Evolutionary conservation across 2,797 vertebrate genomes (phyloP), one percentile per base, ranked within the genome.

Genomic region (Triplophysa bombifrons): DNA sequence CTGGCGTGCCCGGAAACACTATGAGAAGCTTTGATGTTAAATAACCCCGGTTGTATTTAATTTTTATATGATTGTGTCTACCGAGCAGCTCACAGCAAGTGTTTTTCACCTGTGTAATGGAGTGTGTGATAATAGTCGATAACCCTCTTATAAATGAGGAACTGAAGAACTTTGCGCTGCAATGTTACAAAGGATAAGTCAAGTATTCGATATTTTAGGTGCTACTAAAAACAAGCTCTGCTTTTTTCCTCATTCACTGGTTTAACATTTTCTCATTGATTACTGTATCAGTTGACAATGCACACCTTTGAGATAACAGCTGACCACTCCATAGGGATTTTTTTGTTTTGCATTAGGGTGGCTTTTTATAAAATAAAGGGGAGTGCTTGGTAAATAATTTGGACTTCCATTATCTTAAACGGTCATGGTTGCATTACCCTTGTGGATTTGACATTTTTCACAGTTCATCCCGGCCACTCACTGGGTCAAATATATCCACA

Each of bases 81-180:
- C 68, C 73, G 80, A 81, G 77, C 68, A 68, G 73, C 51, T 7
- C 1, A 50, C 75, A 69, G 74, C 72, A 74, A 84, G 71, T 16
- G 12, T 46, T 81, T 80, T 72, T 44, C 38, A 60, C 44, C 53
- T 86, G 77, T 84, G 82, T 75, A 81, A 88, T 88, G 83, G 85
- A 71, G 38, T 16, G 69, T 66, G 74, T 66, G 53, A 80, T 80
- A 84, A 75, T 84, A 85, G 85, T 80, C 84, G 76, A 83, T 85
- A 77, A 75, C 73, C 82, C 80, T 56, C 85, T 86, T 76, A 81
- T 87, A 71, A 87, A 88, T 77, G 46, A 73, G 68, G 65, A 44
- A 34, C 22, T 72, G 58, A 78, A 87, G 80, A 82, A 83, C 82
- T 68, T 69, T 27, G 63, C 20, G 5, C 66, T 58, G 66, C 46